Base-by-base conservation (phyloP, 2,888 invertebrate genomes). In the Apodemia duryi region DNA sequence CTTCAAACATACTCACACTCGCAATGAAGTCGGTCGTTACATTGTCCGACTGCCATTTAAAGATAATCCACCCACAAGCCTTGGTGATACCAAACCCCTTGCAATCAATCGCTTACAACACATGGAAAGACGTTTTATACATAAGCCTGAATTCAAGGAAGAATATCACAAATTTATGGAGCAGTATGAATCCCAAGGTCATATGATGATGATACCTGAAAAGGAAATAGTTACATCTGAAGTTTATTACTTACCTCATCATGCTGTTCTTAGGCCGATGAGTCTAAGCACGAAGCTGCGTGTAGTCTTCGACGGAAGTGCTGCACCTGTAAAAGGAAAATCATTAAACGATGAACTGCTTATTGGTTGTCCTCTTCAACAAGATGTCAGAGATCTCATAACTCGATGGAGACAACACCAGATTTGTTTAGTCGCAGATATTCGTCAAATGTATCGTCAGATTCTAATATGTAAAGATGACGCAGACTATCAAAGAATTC, bases 221-320 rank as follows among this genome's bases (percentile, higher is more conserved):
- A 69, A 66, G n/a, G 70, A 71, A 66, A 51, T 32, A 11, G 29
- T 49, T 13, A 63, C n/a, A 62, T 49, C 63, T 21, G 46, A 67
- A 65, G 41, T 10, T n/a, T 68, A 69, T 28, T 72, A 72, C 67
- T 68, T 73, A 69, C 71, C 72, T 63, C 72, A 73, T 62, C 73
- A 73, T 60, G 71, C 70, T 52, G 71, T 73, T 5, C 61, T 71
- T 60, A 38, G 69, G 32, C 65, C 64, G 29, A 63, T 62, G 41
- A 71, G 70, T 62, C 11, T 63, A 35, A 70, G 65, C 35, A 74
- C 72, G 1, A 72, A 71, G 49, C 54, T 74, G 13, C 57, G 74
- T 32, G 68, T 70, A 28, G 72, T 74, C 13, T 74, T 71, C 63
- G 71, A 72, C 57, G 71, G 68, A 62, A 70, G 68, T 43, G 70